phyloP scores from a whole-genome alignment of 1,140 invertebrate genomes.

The Triops cancriformis region DNA sequence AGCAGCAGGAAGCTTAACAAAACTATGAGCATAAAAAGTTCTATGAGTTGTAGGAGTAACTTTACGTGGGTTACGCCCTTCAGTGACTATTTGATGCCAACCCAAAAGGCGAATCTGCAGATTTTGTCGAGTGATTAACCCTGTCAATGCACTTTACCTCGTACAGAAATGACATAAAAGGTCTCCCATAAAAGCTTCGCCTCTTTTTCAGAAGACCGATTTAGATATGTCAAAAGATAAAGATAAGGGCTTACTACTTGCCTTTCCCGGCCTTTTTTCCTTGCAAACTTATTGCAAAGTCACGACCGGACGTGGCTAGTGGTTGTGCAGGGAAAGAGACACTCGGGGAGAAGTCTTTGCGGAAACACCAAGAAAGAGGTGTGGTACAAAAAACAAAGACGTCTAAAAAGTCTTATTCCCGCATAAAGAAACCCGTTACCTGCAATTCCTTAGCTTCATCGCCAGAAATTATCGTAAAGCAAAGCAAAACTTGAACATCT shows the following conservation, averaged over 20 bases:
- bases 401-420: background rate
- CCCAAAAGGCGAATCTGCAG: too few species aligned
- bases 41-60: too few species aligned
- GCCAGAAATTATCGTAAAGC: too few species aligned
- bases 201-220: background rate
- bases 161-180: background rate
- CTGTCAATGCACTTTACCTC: too few species aligned
- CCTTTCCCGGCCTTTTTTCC: background rate
- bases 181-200: background rate
- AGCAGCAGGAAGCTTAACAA: too few species aligned
- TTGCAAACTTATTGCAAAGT: background rate
- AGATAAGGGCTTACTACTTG: background rate
- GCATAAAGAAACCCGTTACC: background rate
- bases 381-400: background rate
- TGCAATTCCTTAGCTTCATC: background rate
- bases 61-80: too few species aligned
- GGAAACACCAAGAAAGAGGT: background rate
- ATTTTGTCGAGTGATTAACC: too few species aligned
- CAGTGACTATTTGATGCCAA: too few species aligned
- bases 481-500: too few species aligned
- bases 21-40: too few species aligned
- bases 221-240: background rate
- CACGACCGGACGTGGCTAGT: constrained; percentile 11
- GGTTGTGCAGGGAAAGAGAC: background rate
- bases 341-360: background rate